A percentile compares a stretch with the other conserved stretches of the same genome.
phyloP scores from a whole-genome alignment of 1,140 invertebrate genomes.

The Tetragnatha versicolor region DNA sequence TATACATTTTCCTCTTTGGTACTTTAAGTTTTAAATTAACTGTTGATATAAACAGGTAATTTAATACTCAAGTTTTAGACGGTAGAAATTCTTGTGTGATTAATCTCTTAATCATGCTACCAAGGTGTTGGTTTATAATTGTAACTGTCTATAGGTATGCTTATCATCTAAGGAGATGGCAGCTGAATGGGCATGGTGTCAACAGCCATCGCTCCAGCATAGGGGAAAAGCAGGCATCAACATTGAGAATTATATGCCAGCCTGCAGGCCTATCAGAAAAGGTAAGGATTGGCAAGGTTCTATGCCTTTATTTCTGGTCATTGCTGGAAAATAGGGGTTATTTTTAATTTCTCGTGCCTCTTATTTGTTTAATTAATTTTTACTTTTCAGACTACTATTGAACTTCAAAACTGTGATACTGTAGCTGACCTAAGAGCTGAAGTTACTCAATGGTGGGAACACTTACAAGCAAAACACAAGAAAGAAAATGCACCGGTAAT shows the following conservation, averaged over 20 bases:
- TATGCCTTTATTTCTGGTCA: background rate
- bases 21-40: no score
- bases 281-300: slow-evolving; percentile 56
- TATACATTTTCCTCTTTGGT: no score
- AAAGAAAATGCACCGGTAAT: slow-evolving; percentile 27
- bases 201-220: slow-evolving; percentile 72
- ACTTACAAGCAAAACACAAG: slow-evolving; percentile 63
- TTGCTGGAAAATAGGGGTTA: background rate
- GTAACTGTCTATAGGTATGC: slow-evolving; percentile 77
- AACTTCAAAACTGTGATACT: slow-evolving; percentile 80
- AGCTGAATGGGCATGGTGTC: slow-evolving; percentile 80
- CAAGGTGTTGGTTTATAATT: no score
- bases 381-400: slow-evolving; percentile 71
- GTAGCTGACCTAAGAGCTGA: slow-evolving; percentile 90
- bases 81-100: no score
- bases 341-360: background rate
- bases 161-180: slow-evolving; percentile 84
- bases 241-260: slow-evolving; percentile 80
- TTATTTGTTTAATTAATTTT: slow-evolving; percentile 2
- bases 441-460: slow-evolving; percentile 90
- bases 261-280: slow-evolving; percentile 79
- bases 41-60: no score
- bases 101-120: no score
- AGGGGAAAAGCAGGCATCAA: slow-evolving; percentile 68
- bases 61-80: no score